Percentiles rank a stretch among this genome's conserved stretches.
phyloP scores from a whole-genome alignment of 1,140 invertebrate species.

The Pectinophora gossypiella region DNA sequence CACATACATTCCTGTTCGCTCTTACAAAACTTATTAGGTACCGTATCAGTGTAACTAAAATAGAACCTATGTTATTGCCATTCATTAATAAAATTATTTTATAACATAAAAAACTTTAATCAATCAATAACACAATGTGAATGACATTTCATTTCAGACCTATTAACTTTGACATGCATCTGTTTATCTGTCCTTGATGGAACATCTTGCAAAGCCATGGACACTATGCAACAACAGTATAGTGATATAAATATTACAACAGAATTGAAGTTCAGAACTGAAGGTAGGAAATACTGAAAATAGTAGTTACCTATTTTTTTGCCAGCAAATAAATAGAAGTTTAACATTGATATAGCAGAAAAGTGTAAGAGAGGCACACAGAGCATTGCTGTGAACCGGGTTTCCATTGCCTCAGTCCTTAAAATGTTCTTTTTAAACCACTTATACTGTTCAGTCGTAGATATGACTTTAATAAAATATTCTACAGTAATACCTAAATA shows the following conservation, averaged over 20 bases:
- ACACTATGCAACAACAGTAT: slow-evolving; percentile 62
- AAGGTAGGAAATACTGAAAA: slow-evolving; percentile 55
- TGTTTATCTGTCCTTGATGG: slow-evolving; percentile 38
- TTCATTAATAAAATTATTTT: no score
- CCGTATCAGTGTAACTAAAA: no score
- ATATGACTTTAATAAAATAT: slow-evolving; percentile 74
- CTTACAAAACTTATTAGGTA: slow-evolving; percentile 81
- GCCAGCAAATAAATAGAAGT: slow-evolving; percentile 91
- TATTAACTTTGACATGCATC: background rate
- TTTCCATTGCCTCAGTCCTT: slow-evolving; percentile 48
- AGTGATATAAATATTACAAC: slow-evolving; percentile 40
- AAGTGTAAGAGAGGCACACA: slow-evolving; percentile 83
- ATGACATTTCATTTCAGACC: background rate
- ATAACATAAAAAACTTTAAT: no score
- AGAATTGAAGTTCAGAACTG: slow-evolving; percentile 27
- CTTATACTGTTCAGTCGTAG: slow-evolving; percentile 55
- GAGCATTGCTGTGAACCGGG: slow-evolving; percentile 80
- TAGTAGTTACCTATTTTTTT: slow-evolving; percentile 80
- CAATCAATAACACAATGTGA: background rate
- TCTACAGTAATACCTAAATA: slow-evolving; percentile 86
- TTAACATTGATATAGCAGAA: slow-evolving; percentile 88
- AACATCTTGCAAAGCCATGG: slow-evolving; percentile 54
- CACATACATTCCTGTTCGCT: slow-evolving; percentile 91
- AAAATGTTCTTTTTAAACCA: slow-evolving; percentile 56
- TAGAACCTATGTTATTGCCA: no score